phyloP scores from a whole-genome alignment of 2,797 vertebrate genomes.

The Sternotherus odoratus region DNA sequence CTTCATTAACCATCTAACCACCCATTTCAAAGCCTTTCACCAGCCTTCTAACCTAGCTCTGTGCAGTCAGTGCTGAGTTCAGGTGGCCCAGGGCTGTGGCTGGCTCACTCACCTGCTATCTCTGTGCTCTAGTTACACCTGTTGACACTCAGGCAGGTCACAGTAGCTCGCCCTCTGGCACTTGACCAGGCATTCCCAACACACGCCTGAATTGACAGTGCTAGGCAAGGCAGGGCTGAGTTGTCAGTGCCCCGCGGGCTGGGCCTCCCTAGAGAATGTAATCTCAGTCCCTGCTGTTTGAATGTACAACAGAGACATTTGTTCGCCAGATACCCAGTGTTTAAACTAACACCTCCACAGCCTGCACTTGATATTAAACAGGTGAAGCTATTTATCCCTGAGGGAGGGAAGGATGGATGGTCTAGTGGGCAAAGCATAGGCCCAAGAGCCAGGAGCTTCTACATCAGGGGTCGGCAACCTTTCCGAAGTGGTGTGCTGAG shows the following conservation, averaged over 20 bases:
- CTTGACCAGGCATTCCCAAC: rapidly evolving
- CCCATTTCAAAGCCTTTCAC: not conserved
- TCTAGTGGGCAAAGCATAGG: not conserved
- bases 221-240: not conserved
- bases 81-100: not conserved
- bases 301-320: not conserved
- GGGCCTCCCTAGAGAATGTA: not conserved
- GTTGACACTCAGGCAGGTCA: not conserved
- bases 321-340: not conserved
- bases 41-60: not conserved
- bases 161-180: not conserved
- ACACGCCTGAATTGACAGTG: not conserved
- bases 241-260: not conserved
- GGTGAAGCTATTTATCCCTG: not conserved
- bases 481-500: too few species aligned
- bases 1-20: not conserved
- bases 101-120: not conserved
- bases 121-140: not conserved
- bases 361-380: not conserved
- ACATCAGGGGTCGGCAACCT: too few species aligned
- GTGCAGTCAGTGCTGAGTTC: not conserved
- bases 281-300: not conserved
- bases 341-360: rapidly evolving
- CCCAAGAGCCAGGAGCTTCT: not conserved
- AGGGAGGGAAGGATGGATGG: not conserved